A percentile compares a stretch with the other conserved stretches of the same genome.
These are phyloP conservation scores for Decapterus maruadsi DNA, from an alignment of 2,797 vertebrate species.

Conservation along the genomic window DNA sequence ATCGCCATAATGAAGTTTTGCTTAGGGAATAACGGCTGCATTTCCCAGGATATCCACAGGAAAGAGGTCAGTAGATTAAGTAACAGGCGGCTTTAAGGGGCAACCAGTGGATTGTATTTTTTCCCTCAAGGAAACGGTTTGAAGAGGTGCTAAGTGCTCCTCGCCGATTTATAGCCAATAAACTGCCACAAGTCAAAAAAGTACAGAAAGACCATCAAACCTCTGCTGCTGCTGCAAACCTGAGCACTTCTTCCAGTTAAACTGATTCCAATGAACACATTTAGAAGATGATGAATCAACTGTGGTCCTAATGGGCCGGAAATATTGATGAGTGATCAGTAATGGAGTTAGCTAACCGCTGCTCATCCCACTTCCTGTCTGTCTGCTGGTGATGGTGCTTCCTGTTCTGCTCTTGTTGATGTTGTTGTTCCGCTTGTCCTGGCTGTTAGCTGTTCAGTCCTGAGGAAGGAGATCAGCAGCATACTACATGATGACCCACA, in stretches of 20 bases:
- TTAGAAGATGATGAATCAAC: too few species aligned
- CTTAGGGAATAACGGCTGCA: slow-evolving; percentile 33
- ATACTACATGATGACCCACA: too few species aligned
- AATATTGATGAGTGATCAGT: too few species aligned
- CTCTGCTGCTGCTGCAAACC: not conserved
- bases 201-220: not conserved
- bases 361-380: too few species aligned
- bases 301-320: too few species aligned
- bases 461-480: too few species aligned
- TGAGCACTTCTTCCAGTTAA: not conserved
- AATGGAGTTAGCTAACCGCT: too few species aligned
- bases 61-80: not conserved
- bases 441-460: not conserved
- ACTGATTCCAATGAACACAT: too few species aligned
- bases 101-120: not conserved
- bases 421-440: too few species aligned
- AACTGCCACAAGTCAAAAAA: too few species aligned
- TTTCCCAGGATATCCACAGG: slow-evolving; percentile 2
- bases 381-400: too few species aligned
- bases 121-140: not conserved
- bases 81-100: not conserved
- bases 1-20: slow-evolving; percentile 36
- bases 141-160: not conserved
- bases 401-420: too few species aligned
- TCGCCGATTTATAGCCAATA: not conserved